phyloP scores from a whole-genome alignment of 1,140 invertebrate genomes.

The Habropoda laboriosa region DNA sequence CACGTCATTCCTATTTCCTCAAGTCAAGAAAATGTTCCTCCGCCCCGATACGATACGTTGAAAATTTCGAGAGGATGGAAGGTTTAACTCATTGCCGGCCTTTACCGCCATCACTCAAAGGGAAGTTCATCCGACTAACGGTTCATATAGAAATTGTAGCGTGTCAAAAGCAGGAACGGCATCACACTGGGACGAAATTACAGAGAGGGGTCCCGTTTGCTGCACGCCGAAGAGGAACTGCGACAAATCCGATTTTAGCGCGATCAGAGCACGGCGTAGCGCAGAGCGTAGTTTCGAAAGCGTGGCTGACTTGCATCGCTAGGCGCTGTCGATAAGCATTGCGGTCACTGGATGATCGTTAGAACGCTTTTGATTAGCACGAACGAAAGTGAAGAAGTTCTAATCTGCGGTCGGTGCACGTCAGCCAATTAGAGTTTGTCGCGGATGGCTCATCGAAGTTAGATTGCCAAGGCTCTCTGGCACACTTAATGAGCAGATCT shows the following conservation, averaged over 20 bases:
- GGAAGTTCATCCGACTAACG: conserved; percentile 37
- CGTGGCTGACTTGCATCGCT: conserved; percentile 16
- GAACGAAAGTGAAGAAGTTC: conserved; percentile 61
- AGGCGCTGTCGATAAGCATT: conserved; percentile 2
- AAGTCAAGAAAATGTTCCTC: too few species aligned
- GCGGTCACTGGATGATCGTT: conserved; percentile 6
- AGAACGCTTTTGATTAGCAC: conserved; percentile 39
- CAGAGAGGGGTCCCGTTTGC: conserved; percentile 53
- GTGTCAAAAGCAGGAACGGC: conserved; percentile 57
- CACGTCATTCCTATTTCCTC: too few species aligned
- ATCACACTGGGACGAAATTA: conserved; percentile 57
- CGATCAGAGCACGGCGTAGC: conserved; percentile 40
- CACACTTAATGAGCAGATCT: conserved; percentile 45
- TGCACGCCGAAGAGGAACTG: conserved; percentile 50
- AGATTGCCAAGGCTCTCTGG: conserved; percentile 46
- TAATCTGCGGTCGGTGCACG: conserved; percentile 59
- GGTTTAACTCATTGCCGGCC: not conserved
- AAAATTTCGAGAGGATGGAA: not conserved
- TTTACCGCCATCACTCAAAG: conserved; percentile 26
- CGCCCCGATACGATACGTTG: too few species aligned
- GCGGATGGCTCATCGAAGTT: conserved; percentile 53
- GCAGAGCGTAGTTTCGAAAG: conserved; percentile 16
- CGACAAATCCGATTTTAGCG: conserved; percentile 57
- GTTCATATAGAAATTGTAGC: conserved; percentile 55
- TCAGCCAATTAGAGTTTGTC: conserved; percentile 63